These are phyloP conservation scores for Lymantria monacha DNA, from an alignment of 2,888 invertebrate genomes.

Conservation along the genomic window DNA sequence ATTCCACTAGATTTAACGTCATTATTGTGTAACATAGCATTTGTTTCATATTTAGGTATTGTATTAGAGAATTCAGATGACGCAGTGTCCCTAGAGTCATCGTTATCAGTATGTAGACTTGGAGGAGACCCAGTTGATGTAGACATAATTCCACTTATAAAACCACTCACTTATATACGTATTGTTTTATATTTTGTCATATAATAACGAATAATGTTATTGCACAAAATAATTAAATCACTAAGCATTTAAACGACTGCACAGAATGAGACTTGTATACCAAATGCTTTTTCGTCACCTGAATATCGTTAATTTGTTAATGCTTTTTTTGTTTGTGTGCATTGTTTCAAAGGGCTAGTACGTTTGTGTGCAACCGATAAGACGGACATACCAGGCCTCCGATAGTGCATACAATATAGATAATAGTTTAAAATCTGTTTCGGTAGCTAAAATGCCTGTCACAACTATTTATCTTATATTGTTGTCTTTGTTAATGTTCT, in stretches of 20 bases:
- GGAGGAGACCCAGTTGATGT: slow-evolving; percentile 55
- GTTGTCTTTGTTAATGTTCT: slow-evolving; percentile 8
- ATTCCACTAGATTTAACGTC: slow-evolving; percentile 43
- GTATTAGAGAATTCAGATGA: slow-evolving; percentile 53
- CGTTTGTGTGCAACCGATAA: slow-evolving; percentile 72
- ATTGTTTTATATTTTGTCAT: not conserved
- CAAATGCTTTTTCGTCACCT: slow-evolving; percentile 78
- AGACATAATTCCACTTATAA: slow-evolving; percentile 47
- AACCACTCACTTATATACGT: slow-evolving; percentile 12
- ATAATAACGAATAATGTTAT: slow-evolving; percentile 8
- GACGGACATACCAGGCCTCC: slow-evolving; percentile 68
- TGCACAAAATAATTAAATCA: slow-evolving; percentile 33
- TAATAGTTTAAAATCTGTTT: slow-evolving; percentile 68
- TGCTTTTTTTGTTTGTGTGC: slow-evolving; percentile 71
- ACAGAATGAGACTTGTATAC: slow-evolving; percentile 70
- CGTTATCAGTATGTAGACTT: slow-evolving; percentile 55
- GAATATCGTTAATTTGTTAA: slow-evolving; percentile 78
- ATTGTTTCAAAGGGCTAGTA: slow-evolving; percentile 50
- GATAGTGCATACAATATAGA: slow-evolving; percentile 71
- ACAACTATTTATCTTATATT: slow-evolving; percentile 46
- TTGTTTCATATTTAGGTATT: slow-evolving; percentile 36
- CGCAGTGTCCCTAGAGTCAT: slow-evolving; percentile 56
- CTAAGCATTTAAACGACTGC: slow-evolving; percentile 59
- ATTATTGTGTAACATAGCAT: slow-evolving; percentile 38
- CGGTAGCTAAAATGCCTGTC: slow-evolving; percentile 74